Percentiles rank a stretch among this genome's conserved stretches.
These are phyloP conservation scores for Picus viridis DNA, from an alignment of 2,797 vertebrate species.

Conservation along the genomic window DNA sequence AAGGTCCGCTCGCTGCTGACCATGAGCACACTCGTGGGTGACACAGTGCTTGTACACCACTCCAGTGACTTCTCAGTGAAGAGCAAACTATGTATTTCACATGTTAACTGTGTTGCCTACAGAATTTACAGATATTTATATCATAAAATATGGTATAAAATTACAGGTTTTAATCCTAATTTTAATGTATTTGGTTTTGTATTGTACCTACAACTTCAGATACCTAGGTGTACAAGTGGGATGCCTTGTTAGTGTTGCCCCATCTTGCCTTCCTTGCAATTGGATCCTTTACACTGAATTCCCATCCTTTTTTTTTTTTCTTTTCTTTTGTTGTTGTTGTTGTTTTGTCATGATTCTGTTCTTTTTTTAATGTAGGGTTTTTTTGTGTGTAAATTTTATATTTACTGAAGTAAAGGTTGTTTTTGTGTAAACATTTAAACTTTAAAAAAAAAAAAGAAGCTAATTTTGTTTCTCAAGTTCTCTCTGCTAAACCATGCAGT, in stretches of 20 bases:
- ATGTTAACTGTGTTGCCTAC: slow-evolving; percentile 49
- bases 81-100: slow-evolving; percentile 36
- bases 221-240: slow-evolving; percentile 63
- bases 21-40: neutral
- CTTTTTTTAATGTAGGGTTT: slow-evolving; percentile 71
- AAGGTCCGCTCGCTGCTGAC: slow-evolving; percentile 17
- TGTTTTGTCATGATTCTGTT: slow-evolving; percentile 69
- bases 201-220: slow-evolving; percentile 52
- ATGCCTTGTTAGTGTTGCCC: slow-evolving; percentile 68
- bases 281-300: slow-evolving; percentile 72
- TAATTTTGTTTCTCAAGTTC: slow-evolving; percentile 77
- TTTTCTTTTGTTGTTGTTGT: neutral
- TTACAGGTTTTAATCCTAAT: slow-evolving; percentile 57
- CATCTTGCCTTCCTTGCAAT: slow-evolving; percentile 67
- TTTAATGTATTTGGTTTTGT: slow-evolving; percentile 67
- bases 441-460: slow-evolving; percentile 65
- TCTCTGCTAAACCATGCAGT: slow-evolving; percentile 76
- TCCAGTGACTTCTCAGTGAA: slow-evolving; percentile 47
- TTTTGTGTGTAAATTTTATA: slow-evolving; percentile 79
- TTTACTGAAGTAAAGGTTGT: slow-evolving; percentile 76
- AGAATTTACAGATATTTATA: slow-evolving; percentile 65
- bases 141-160: slow-evolving; percentile 61
- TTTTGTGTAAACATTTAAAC: slow-evolving; percentile 78
- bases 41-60: neutral
- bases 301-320: slow-evolving; percentile 1